phyloP scores from a whole-genome alignment of 2,888 invertebrate genomes.

The Tetragnatha montana region DNA sequence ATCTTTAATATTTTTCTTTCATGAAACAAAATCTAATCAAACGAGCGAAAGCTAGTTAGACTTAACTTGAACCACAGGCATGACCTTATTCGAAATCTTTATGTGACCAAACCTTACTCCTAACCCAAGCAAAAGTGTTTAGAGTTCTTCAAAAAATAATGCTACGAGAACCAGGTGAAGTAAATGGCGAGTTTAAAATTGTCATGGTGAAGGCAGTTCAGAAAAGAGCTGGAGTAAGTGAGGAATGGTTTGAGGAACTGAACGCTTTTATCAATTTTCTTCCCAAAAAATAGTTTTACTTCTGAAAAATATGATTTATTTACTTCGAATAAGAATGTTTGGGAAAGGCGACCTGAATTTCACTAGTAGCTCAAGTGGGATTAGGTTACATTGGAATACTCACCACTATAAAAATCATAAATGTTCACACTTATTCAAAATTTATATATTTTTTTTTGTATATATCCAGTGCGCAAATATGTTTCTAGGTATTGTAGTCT shows the following conservation, averaged over 20 bases:
- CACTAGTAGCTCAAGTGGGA: not conserved
- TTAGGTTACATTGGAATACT: not conserved
- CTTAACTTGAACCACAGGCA: not conserved
- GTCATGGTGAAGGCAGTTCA: conserved; percentile 2
- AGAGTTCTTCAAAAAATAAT: conserved; percentile 16
- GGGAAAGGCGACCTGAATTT: not conserved
- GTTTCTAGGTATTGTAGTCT: too few species aligned
- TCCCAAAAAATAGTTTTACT: conserved; percentile 15
- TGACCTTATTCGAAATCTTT: not conserved
- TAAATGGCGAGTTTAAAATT: conserved; percentile 21
- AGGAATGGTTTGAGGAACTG: conserved; percentile 5
- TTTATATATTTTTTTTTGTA: too few species aligned
- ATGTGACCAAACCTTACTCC: not conserved
- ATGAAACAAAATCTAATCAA: too few species aligned
- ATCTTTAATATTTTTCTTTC: too few species aligned
- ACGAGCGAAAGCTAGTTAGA: too few species aligned
- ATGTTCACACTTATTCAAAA: too few species aligned
- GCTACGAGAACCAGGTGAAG: conserved; percentile 14
- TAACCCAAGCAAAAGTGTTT: not conserved
- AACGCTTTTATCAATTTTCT: not conserved
- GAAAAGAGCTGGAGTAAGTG: conserved; percentile 1
- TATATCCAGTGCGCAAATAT: too few species aligned
- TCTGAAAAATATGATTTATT: not conserved
- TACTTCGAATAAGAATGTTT: not conserved
- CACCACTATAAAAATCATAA: too few species aligned